A percentile compares a stretch with the other conserved stretches of the same genome.
Conservation (phyloP, 2,113 vertebrate species). For the Poeciliopsis turrubarensis region DNA sequence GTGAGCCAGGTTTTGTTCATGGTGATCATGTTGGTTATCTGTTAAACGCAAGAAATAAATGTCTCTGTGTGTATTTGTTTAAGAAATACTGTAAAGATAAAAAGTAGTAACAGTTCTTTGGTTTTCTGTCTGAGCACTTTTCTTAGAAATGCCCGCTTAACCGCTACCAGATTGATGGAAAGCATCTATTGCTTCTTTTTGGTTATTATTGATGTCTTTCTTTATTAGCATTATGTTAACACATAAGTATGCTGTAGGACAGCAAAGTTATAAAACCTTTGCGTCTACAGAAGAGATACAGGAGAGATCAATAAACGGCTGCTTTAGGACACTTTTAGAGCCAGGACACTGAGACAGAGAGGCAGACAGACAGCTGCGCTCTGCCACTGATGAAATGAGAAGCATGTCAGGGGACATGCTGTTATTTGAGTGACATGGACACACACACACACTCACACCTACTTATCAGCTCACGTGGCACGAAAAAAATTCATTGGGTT, state of each 20-base stretch:
- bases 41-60: background rate
- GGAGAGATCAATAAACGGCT: conserved; percentile 6
- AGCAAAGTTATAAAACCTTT: background rate
- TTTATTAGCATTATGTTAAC: too few relatives aligned
- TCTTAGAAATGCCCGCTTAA: too few relatives aligned
- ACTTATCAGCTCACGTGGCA: background rate
- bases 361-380: conserved; percentile 66
- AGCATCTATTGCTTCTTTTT: too few relatives aligned
- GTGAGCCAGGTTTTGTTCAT: too few relatives aligned
- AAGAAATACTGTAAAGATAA: background rate
- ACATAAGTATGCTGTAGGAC: too few relatives aligned
- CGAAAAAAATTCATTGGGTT: too few relatives aligned
- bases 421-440: background rate
- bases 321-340: conserved; percentile 18
- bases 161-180: too few relatives aligned
- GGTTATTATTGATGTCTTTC: too few relatives aligned
- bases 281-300: background rate
- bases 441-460: background rate
- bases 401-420: conserved; percentile 49
- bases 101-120: background rate
- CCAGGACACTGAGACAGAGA: conserved; percentile 6
- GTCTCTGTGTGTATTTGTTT: conserved; percentile 7
- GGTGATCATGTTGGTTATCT: too few relatives aligned
- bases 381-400: conserved; percentile 60
- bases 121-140: background rate